phyloP scores from a whole-genome alignment of 2,888 invertebrate species.

The Willowsia nigromaculata region DNA sequence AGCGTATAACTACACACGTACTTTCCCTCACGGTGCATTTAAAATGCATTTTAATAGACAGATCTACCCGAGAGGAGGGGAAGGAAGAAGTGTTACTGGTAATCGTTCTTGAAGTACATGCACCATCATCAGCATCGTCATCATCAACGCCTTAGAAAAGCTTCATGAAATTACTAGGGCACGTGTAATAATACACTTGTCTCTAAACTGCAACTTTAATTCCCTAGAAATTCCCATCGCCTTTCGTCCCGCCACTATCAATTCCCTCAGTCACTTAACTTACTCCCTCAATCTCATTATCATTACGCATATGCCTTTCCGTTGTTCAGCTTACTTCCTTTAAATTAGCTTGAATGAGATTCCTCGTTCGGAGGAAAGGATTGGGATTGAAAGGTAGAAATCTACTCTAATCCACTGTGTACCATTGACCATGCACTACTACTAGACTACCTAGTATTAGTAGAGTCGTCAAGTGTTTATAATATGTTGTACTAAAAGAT shows the following conservation, averaged over 20 bases:
- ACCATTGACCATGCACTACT: background rate
- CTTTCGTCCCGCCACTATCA: conserved; percentile 36
- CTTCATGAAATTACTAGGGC: conserved; percentile 48
- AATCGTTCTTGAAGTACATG: background rate
- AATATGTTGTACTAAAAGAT: too few relatives aligned
- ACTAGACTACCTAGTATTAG: too few relatives aligned
- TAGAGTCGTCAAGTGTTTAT: too few relatives aligned
- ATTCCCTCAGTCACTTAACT: conserved; percentile 38
- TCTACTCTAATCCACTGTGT: background rate
- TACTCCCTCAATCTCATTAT: conserved; percentile 55
- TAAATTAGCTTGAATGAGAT: background rate
- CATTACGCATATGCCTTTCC: conserved; percentile 14
- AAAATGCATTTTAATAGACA: conserved; percentile 42
- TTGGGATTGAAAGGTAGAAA: background rate
- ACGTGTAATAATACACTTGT: conserved; percentile 55
- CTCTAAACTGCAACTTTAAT: conserved; percentile 35
- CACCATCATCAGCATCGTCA: background rate
- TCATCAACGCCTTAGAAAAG: background rate
- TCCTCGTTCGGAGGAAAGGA: background rate
- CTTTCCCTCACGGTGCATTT: conserved; percentile 14
- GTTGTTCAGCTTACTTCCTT: background rate
- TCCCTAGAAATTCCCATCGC: conserved; percentile 49
- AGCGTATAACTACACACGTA: background rate
- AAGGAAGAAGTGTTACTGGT: conserved; percentile 21
- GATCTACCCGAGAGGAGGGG: background rate